phyloP scores from a whole-genome alignment of 2,113 vertebrate species.

The Nothobranchius furzeri region DNA sequence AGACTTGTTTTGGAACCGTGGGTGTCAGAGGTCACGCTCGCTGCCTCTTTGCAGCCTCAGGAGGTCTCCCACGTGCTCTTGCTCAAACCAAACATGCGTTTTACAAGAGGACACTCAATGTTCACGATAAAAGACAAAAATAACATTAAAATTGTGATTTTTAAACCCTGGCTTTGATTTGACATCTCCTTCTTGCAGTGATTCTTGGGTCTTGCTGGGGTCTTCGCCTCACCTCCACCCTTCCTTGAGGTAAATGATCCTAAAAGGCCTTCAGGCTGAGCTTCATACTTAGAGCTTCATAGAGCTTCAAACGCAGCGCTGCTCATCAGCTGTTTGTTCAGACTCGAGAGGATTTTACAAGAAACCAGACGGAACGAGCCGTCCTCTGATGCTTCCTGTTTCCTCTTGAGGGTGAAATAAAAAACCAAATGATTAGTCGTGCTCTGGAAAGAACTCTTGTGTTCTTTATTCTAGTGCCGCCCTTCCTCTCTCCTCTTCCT shows the following conservation, averaged over 20 bases:
- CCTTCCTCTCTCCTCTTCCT: neutral
- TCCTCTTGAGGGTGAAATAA: constrained; percentile 30
- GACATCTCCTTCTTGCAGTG: constrained; percentile 68
- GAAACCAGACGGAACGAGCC: constrained; percentile 33
- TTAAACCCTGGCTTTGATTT: constrained; percentile 21
- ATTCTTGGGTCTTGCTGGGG: constrained; percentile 61
- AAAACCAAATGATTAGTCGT: constrained; percentile 37
- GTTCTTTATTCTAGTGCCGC: constrained; percentile 28
- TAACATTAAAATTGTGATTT: no score
- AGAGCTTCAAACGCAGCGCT: constrained; percentile 9
- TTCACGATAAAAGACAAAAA: no score
- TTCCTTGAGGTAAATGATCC: constrained; percentile 71
- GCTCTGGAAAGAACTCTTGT: constrained; percentile 25
- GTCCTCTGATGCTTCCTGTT: constrained; percentile 2
- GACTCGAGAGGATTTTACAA: constrained; percentile 57
- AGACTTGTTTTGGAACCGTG: no score
- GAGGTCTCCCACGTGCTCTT: no score
- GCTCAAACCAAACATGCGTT: no score
- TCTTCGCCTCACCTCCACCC: constrained; percentile 70
- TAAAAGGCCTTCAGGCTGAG: constrained; percentile 27
- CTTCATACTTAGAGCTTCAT: constrained; percentile 18
- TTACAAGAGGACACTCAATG: no score
- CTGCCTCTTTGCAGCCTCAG: no score
- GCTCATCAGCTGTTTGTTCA: constrained; percentile 43
- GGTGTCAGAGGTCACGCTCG: no score